Percentiles rank a stretch among this genome's conserved stretches.
Conservation (phyloP, 1,140 invertebrate genomes). For the Psix sp. region DNA sequence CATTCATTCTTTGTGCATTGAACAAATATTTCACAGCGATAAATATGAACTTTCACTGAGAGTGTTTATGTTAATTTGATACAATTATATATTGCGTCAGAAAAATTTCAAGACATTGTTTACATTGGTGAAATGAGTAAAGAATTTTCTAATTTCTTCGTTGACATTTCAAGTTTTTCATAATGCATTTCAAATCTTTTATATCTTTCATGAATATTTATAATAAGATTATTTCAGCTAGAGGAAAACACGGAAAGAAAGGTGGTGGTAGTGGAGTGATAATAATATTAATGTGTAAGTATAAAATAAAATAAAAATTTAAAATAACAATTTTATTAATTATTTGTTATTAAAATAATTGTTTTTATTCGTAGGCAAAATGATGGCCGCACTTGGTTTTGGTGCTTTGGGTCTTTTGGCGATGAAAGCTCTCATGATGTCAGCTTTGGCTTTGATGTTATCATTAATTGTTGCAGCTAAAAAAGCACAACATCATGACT, state of each 20-base stretch:
- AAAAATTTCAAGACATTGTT: conserved; percentile 23
- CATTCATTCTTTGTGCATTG: too few relatives aligned
- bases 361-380: conserved; percentile 72
- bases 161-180: conserved; percentile 6
- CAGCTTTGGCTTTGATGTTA: conserved; percentile 84
- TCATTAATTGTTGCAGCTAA: conserved; percentile 84
- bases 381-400: conserved; percentile 84
- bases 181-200: conserved; percentile 8
- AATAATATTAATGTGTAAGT: conserved; percentile 83
- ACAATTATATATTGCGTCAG: conserved; percentile 35
- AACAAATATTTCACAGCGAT: conserved; percentile 5
- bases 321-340: conserved; percentile 4
- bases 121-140: background rate
- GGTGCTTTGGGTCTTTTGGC: conserved; percentile 84
- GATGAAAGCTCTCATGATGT: conserved; percentile 83
- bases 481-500: conserved; percentile 81
- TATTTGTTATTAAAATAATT: background rate
- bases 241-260: conserved; percentile 68
- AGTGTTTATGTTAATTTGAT: conserved; percentile 31
- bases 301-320: conserved; percentile 7
- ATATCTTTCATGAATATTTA: conserved; percentile 26
- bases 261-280: conserved; percentile 79
- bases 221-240: conserved; percentile 45
- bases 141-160: conserved; percentile 17
- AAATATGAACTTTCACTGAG: conserved; percentile 27